phyloP scores from a whole-genome alignment of 64 coral and sea anemone genomes.

The Stylophora pistillata region DNA sequence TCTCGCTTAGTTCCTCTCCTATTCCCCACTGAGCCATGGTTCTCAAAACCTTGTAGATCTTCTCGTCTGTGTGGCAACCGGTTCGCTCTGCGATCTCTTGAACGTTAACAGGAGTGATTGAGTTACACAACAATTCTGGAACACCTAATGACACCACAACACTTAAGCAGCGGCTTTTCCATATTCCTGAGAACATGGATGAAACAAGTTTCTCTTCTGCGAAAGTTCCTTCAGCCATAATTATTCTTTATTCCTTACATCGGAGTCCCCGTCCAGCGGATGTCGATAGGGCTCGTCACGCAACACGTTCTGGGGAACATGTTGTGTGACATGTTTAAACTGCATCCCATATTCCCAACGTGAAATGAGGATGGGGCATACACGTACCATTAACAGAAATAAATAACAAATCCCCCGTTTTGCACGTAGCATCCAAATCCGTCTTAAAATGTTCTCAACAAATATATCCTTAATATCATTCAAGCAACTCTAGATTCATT shows the following conservation, averaged over 20 bases:
- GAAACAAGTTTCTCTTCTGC: background rate
- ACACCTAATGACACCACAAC: conserved; percentile 13
- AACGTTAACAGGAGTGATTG: background rate
- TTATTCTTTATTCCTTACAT: background rate
- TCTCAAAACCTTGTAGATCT: conserved; percentile 53
- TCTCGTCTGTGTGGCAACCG: conserved; percentile 11
- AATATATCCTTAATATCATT: too few relatives aligned
- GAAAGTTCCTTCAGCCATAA: background rate
- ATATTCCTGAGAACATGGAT: conserved; percentile 42
- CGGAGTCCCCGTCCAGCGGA: background rate
- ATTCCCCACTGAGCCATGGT: conserved; percentile 61
- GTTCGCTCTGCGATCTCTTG: conserved; percentile 3
- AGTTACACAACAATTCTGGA: conserved; percentile 12
- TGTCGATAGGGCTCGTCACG: background rate
- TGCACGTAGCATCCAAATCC: too few relatives aligned
- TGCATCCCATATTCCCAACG: too few relatives aligned
- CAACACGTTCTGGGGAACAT: background rate
- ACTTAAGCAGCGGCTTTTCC: conserved; percentile 47
- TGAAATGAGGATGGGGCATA: too few relatives aligned
- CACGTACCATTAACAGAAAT: too few relatives aligned
- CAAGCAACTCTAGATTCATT: too few relatives aligned
- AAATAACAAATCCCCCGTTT: too few relatives aligned
- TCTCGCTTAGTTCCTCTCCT: conserved; percentile 21
- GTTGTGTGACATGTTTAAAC: background rate
- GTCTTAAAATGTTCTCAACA: too few relatives aligned